These are phyloP conservation scores for Pseudochirops corinnae DNA, from an alignment of 2,797 vertebrate species.

Conservation along the genomic window DNA sequence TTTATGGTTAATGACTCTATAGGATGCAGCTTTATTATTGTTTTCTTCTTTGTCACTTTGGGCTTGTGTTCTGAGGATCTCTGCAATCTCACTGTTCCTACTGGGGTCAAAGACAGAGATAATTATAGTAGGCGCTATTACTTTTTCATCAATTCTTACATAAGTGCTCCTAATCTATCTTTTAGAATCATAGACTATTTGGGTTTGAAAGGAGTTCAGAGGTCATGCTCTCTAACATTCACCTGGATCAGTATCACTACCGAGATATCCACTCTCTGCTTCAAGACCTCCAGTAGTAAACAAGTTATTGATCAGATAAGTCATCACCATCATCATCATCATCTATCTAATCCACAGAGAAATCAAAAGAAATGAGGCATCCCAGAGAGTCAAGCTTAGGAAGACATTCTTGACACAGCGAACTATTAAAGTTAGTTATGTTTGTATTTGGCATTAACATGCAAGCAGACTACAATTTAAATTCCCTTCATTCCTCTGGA, in stretches of 20 bases:
- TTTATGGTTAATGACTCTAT: neutral
- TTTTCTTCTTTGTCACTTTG: neutral
- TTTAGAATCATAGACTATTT: neutral
- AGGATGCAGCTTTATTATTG: neutral
- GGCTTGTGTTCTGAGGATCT: neutral
- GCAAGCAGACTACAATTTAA: constrained; percentile 9
- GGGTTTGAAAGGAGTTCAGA: neutral
- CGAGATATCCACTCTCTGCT: neutral
- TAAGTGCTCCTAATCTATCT: constrained; percentile 9
- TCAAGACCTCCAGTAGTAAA: neutral
- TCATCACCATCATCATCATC: neutral
- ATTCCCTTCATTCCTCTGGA: constrained; percentile 32
- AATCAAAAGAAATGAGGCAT: neutral
- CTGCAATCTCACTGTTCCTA: neutral
- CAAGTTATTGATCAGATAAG: neutral
- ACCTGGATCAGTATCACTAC: neutral
- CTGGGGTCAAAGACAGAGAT: neutral
- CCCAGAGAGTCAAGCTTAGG: constrained; percentile 31
- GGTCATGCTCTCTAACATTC: neutral
- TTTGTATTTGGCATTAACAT: constrained; percentile 15
- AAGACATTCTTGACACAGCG: constrained; percentile 42
- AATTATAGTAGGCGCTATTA: neutral
- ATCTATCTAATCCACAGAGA: neutral
- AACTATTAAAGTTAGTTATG: neutral
- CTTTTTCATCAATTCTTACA: neutral